These are phyloP conservation scores for Eupithecia inturbata DNA, from an alignment of 2,888 invertebrate species.

Conservation along the genomic window DNA sequence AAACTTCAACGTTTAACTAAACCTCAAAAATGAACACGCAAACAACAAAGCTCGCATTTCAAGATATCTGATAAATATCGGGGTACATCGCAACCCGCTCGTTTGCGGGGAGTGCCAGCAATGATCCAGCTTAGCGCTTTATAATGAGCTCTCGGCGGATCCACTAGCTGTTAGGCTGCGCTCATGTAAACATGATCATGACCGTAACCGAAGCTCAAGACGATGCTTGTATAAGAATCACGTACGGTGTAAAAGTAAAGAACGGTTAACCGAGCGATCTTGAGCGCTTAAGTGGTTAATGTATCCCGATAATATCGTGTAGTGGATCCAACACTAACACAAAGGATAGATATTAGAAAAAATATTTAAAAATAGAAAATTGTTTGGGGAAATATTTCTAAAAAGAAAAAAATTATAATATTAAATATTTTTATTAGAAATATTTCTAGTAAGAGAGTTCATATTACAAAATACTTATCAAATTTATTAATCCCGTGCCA, in stretches of 20 bases:
- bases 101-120: slow-evolving; percentile 56
- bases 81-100: slow-evolving; percentile 45
- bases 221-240: slow-evolving; percentile 12
- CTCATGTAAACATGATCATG: slow-evolving; percentile 29
- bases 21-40: not conserved
- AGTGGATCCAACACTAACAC: not conserved
- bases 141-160: slow-evolving; percentile 73
- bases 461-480: too few species aligned
- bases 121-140: slow-evolving; percentile 62
- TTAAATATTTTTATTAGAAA: too few species aligned
- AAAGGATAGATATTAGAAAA: not conserved
- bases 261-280: slow-evolving; percentile 1
- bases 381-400: not conserved
- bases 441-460: too few species aligned
- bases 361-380: not conserved
- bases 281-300: not conserved
- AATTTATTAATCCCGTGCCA: too few species aligned
- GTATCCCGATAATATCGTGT: not conserved
- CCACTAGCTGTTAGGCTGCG: slow-evolving; percentile 48
- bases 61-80: slow-evolving; percentile 37
- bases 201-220: slow-evolving; percentile 2
- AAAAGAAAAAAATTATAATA: too few species aligned
- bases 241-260: not conserved
- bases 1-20: not conserved
- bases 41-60: slow-evolving; percentile 30